A percentile compares a stretch with the other conserved stretches of the same genome.
phyloP scores from a whole-genome alignment of 2,888 invertebrate species.

The Cryptocephalus primarius region DNA sequence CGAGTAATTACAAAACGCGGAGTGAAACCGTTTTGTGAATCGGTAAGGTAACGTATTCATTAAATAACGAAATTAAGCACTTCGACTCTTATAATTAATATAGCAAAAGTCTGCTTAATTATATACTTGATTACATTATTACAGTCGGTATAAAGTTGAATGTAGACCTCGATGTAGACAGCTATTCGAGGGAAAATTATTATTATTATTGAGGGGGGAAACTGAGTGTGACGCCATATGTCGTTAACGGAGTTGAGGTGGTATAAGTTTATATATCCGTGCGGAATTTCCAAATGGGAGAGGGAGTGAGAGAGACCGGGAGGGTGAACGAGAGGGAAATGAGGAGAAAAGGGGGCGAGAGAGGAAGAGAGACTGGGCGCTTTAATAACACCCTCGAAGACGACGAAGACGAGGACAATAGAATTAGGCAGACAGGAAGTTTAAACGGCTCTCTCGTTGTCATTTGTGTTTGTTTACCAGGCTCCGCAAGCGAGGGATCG shows the following conservation, averaged over 20 bases:
- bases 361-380: not conserved
- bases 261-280: constrained; percentile 2
- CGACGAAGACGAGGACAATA: constrained; percentile 6
- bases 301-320: not conserved
- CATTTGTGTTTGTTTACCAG: too few species aligned
- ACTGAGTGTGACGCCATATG: constrained; percentile 3
- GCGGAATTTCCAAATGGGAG: constrained; percentile 6
- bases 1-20: too few species aligned
- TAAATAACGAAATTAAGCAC: not conserved
- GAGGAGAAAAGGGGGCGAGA: too few species aligned
- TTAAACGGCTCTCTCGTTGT: not conserved
- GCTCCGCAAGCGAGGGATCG: too few species aligned
- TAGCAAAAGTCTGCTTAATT: constrained; percentile 2
- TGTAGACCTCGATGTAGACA: not conserved
- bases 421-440: constrained; percentile 8
- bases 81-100: constrained; percentile 5
- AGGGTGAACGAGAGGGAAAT: too few species aligned
- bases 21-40: too few species aligned
- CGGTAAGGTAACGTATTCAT: too few species aligned
- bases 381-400: constrained; percentile 5
- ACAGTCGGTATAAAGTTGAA: not conserved
- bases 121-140: constrained; percentile 4
- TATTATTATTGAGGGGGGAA: constrained; percentile 1
- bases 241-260: constrained; percentile 3
- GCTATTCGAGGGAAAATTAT: constrained; percentile 4